A percentile compares a stretch with the other conserved stretches of the same genome.
Conservation (phyloP, 2,888 invertebrate species). For the Argynnis bischoffii region DNA sequence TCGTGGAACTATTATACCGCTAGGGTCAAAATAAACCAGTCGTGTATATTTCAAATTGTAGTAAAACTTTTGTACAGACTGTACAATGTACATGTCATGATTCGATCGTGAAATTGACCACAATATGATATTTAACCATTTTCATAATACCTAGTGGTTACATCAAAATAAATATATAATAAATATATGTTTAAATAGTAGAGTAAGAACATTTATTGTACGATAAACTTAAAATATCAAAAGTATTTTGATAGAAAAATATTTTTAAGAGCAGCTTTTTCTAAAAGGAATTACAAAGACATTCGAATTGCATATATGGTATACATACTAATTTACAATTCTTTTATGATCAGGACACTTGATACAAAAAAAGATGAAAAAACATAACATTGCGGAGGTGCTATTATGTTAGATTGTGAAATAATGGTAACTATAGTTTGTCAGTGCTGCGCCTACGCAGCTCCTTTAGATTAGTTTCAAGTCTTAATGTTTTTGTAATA, state of each 20-base stretch:
- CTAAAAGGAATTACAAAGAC: too few species aligned
- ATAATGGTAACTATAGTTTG: slow-evolving; percentile 59
- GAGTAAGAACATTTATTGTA: too few species aligned
- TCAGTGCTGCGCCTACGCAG: slow-evolving; percentile 57
- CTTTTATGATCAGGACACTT: neutral
- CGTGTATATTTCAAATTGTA: slow-evolving; percentile 27
- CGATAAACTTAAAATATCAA: too few species aligned
- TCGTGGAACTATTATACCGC: slow-evolving; percentile 1
- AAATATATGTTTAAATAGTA: too few species aligned
- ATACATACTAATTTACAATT: neutral
- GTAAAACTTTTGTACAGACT: too few species aligned
- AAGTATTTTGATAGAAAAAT: too few species aligned
- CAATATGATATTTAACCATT: too few species aligned
- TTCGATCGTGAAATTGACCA: too few species aligned
- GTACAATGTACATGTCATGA: too few species aligned
- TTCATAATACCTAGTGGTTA: too few species aligned
- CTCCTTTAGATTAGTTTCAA: slow-evolving; percentile 48
- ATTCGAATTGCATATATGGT: neutral
- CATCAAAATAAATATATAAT: too few species aligned
- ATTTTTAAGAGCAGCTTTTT: too few species aligned
- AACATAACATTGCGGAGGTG: slow-evolving; percentile 58
- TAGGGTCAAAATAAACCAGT: neutral
- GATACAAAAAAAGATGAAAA: slow-evolving; percentile 54
- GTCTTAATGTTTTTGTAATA: slow-evolving; percentile 40
- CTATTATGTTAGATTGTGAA: slow-evolving; percentile 66